phyloP scores from a whole-genome alignment of 2,888 invertebrate species.

The Cyrtodaria siliqua region DNA sequence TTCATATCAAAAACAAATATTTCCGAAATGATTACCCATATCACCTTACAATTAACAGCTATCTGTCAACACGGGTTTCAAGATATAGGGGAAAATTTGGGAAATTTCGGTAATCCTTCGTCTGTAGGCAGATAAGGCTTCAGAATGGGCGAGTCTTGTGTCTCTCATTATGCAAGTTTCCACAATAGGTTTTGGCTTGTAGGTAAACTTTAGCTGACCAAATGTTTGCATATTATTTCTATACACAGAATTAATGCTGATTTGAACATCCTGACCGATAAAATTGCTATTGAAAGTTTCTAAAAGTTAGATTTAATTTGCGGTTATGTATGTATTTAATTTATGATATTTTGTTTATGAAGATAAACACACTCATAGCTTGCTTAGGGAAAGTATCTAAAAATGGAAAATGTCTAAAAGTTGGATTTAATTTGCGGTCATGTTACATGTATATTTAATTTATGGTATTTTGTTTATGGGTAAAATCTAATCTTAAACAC shows the following conservation, averaged over 20 bases:
- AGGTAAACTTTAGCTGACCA: slow-evolving; percentile 33
- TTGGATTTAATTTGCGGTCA: too few relatives aligned
- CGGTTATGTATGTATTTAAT: too few relatives aligned
- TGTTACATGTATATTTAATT: too few relatives aligned
- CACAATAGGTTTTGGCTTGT: slow-evolving; percentile 31
- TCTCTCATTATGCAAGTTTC: slow-evolving; percentile 27
- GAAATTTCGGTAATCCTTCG: too few relatives aligned
- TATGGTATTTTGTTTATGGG: too few relatives aligned
- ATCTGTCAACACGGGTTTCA: slow-evolving; percentile 28
- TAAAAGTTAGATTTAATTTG: not conserved
- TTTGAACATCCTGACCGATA: slow-evolving; percentile 40
- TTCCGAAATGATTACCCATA: slow-evolving; percentile 35
- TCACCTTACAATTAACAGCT: slow-evolving; percentile 48
- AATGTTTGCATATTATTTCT: slow-evolving; percentile 40
- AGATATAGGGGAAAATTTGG: slow-evolving; percentile 14
- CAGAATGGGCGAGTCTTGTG: not conserved
- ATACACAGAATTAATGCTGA: slow-evolving; percentile 24
- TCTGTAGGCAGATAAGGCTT: slow-evolving; percentile 1
- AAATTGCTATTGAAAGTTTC: not conserved
- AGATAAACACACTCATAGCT: too few relatives aligned
- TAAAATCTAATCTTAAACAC: too few relatives aligned
- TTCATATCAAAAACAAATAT: slow-evolving; percentile 47
- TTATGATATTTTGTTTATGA: too few relatives aligned
- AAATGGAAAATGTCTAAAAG: too few relatives aligned
- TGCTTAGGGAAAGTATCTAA: too few relatives aligned